A percentile compares a stretch with the other conserved stretches of the same genome.
Evolutionary conservation across 2,113 vertebrate species (phyloP).

Genomic region (Dipodomys merriami): DNA sequence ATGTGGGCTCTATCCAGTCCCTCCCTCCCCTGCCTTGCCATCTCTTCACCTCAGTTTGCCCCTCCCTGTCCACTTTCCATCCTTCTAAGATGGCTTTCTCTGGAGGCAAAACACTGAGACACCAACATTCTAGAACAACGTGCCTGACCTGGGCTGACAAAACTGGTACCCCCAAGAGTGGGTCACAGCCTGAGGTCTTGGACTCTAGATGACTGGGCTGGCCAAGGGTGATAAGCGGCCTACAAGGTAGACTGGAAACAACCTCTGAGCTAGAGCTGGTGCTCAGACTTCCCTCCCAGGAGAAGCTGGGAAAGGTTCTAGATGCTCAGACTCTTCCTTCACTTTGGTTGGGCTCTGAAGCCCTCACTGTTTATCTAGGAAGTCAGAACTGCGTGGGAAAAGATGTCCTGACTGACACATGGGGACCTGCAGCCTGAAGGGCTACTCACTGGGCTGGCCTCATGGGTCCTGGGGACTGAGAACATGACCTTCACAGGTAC

Average conservation of each 20-base stretch:
- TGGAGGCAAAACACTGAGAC: background rate
- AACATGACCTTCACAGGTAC: conserved; percentile 75
- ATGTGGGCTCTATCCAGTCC: fast-evolving
- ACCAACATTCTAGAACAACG: background rate
- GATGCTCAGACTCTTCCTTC: background rate
- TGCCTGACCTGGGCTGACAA: background rate
- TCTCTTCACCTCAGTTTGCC: fast-evolving
- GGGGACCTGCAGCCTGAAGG: background rate
- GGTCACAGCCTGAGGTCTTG: background rate
- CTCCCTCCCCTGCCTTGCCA: fast-evolving
- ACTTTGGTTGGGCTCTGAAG: background rate
- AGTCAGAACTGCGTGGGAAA: background rate
- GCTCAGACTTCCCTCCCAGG: background rate
- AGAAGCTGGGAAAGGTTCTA: conserved; percentile 12
- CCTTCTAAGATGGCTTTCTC: background rate
- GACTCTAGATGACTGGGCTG: background rate
- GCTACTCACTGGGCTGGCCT: background rate
- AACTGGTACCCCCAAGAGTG: background rate
- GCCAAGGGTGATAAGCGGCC: background rate
- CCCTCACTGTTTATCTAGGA: background rate
- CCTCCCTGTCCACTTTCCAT: background rate
- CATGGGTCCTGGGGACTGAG: conserved; percentile 54
- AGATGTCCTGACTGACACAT: background rate
- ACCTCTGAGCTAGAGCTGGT: background rate
- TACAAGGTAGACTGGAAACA: background rate